phyloP scores from a whole-genome alignment of 2,888 invertebrate genomes.

The Apotomis capreana region DNA sequence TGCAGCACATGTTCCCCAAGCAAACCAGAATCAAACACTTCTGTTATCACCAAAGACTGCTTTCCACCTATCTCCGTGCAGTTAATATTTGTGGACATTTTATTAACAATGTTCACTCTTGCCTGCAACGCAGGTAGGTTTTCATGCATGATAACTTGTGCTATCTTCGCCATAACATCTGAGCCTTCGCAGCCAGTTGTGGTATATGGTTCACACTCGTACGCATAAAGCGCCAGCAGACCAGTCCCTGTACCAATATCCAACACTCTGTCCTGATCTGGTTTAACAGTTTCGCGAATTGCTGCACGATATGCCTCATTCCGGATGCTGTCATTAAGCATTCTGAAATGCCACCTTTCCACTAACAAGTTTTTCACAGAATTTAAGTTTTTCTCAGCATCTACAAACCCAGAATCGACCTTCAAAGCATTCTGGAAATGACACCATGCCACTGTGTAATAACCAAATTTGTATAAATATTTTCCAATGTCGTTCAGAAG shows the following conservation, averaged over 20 bases:
- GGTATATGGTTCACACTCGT: conserved; percentile 77
- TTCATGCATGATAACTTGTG: conserved; percentile 70
- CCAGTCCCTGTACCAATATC: conserved; percentile 92
- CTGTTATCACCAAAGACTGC: conserved; percentile 87
- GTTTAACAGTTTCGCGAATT: conserved; percentile 80
- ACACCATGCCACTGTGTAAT: conserved; percentile 80
- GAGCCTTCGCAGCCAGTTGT: conserved; percentile 88
- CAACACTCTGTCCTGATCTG: conserved; percentile 79
- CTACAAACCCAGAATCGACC: conserved; percentile 77
- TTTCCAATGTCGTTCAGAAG: conserved; percentile 70
- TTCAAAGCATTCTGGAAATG: conserved; percentile 82
- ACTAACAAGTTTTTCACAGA: conserved; percentile 87
- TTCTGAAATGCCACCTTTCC: conserved; percentile 92
- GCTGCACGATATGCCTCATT: conserved; percentile 87
- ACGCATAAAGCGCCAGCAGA: conserved; percentile 87
- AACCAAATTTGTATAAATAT: conserved; percentile 79
- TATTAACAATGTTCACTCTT: conserved; percentile 78
- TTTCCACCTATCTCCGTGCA: conserved; percentile 80
- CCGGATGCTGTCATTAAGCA: conserved; percentile 89
- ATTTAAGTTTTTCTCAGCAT: conserved; percentile 86
- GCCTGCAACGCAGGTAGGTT: conserved; percentile 72
- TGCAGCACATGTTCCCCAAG: conserved; percentile 89
- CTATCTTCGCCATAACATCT: conserved; percentile 84
- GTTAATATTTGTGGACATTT: conserved; percentile 83
- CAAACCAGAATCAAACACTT: conserved; percentile 91